Conservation (phyloP, 2,113 vertebrate genomes). For the Trochalopteron elliotii region DNA sequence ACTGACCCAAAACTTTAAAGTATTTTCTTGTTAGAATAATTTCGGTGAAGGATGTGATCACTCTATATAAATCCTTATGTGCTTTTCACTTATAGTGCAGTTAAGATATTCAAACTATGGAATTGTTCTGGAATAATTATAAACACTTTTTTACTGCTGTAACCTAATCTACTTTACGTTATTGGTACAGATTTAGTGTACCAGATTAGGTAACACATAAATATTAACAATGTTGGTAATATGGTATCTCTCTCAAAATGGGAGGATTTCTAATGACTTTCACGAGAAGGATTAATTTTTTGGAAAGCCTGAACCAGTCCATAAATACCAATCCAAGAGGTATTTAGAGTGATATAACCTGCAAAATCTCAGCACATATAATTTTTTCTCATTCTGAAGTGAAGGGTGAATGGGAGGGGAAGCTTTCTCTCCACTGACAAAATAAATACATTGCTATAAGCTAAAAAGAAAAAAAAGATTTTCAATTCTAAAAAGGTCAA, state of each 20-base stretch:
- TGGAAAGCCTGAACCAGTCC: background rate
- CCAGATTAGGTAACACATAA: background rate
- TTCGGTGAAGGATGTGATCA: background rate
- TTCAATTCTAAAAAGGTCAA: background rate
- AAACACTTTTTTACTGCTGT: background rate
- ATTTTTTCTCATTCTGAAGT: background rate
- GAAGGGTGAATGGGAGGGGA: background rate
- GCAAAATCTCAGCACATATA: background rate
- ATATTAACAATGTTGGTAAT: background rate
- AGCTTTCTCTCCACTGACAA: background rate
- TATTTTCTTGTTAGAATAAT: background rate
- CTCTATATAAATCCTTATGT: background rate
- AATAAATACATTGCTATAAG: background rate
- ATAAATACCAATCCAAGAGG: background rate
- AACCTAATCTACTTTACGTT: background rate
- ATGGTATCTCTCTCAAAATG: background rate
- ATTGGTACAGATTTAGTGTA: background rate
- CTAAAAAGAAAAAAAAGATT: background rate
- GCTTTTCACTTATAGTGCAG: background rate
- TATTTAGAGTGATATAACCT: background rate
- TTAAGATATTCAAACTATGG: background rate
- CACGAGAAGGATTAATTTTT: background rate
- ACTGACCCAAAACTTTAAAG: background rate
- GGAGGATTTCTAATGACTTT: background rate
- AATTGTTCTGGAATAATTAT: background rate